phyloP scores from a whole-genome alignment of 2,797 vertebrate species.

The Galago senegalensis region DNA sequence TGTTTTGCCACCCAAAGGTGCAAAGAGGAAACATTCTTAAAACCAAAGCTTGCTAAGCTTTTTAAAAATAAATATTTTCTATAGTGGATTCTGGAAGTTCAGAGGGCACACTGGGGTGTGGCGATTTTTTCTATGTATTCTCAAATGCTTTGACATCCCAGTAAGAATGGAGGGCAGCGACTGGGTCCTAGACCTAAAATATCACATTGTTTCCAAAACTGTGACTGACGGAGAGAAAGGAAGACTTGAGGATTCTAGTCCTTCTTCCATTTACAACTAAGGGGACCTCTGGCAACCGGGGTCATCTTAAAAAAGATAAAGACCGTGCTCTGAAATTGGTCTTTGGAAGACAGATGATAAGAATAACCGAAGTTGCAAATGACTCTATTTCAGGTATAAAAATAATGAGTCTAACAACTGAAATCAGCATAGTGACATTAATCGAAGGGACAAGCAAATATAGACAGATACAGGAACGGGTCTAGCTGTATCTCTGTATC shows the following conservation, averaged over 20 bases:
- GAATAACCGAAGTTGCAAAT: neutral
- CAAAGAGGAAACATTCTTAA: neutral
- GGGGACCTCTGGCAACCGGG: neutral
- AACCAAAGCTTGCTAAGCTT: neutral
- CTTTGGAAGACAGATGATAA: neutral
- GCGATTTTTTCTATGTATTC: neutral
- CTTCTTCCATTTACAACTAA: neutral
- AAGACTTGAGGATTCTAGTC: neutral
- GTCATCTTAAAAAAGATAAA: neutral
- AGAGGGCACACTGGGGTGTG: neutral
- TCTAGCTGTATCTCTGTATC: neutral
- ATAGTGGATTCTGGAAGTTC: neutral
- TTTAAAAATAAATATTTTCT: conserved; percentile 16
- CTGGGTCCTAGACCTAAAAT: neutral
- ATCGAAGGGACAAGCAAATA: neutral
- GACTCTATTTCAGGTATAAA: neutral
- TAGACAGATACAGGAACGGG: neutral
- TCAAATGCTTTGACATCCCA: neutral
- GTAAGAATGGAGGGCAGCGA: neutral
- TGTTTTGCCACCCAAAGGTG: neutral
- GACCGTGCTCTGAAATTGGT: neutral
- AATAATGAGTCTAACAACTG: neutral
- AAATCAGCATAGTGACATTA: neutral
- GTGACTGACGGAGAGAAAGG: neutral
- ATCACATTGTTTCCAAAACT: neutral